Conservation (phyloP, 2,888 invertebrate species). For the Drosophila villosipedis region DNA sequence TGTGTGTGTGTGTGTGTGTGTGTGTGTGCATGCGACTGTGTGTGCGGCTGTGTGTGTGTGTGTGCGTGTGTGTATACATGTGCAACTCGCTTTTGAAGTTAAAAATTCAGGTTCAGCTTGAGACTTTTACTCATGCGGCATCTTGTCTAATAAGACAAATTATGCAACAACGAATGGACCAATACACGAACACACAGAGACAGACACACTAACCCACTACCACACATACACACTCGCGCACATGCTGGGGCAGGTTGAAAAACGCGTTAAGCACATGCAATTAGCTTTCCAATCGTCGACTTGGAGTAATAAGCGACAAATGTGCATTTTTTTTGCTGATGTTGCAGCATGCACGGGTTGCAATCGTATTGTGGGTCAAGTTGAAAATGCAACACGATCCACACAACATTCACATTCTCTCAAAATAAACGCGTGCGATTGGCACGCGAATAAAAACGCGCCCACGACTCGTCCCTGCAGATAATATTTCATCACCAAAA, state of each 20-base stretch:
- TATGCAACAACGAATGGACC: constrained; percentile 64
- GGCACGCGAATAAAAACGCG: constrained; percentile 62
- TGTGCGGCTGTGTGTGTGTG: neutral
- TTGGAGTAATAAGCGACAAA: constrained; percentile 25
- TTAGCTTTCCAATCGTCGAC: constrained; percentile 39
- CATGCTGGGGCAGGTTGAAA: constrained; percentile 1
- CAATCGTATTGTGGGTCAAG: constrained; percentile 71
- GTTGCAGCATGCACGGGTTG: constrained; percentile 29
- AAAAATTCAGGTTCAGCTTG: constrained; percentile 73
- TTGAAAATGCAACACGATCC: constrained; percentile 73
- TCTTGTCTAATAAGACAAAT: constrained; percentile 72
- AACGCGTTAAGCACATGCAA: constrained; percentile 43
- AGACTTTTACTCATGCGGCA: constrained; percentile 72
- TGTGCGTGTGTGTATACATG: constrained; percentile 23
- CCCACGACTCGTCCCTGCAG: constrained; percentile 18
- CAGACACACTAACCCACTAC: constrained; percentile 14
- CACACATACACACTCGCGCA: constrained; percentile 9
- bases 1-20: neutral
- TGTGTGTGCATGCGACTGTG: neutral
- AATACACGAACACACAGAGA: constrained; percentile 19
- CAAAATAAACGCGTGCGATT: constrained; percentile 45
- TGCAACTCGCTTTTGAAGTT: constrained; percentile 58
- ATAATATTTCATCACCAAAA: constrained; percentile 40
- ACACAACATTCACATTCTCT: constrained; percentile 45
- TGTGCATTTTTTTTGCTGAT: constrained; percentile 17